A percentile compares a stretch with the other conserved stretches of the same genome.
These are phyloP conservation scores for Ypsolopha sequella DNA, from an alignment of 2,888 invertebrate species.

Conservation along the genomic window DNA sequence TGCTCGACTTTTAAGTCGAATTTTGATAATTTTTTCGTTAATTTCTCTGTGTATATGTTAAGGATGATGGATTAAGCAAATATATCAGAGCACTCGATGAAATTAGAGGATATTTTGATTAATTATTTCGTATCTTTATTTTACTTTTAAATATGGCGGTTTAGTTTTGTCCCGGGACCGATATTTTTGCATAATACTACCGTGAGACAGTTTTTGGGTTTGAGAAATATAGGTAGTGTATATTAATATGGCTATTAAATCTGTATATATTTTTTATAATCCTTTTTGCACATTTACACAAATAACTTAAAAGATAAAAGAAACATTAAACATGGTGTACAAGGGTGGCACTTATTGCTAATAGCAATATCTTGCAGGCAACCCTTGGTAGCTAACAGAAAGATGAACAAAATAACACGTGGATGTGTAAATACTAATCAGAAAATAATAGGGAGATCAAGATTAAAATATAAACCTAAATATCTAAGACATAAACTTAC, in stretches of 20 bases:
- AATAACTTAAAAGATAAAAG: too few species aligned
- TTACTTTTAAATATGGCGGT: constrained; percentile 18
- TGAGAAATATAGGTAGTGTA: background rate
- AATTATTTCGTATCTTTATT: constrained; percentile 33
- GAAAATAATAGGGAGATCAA: too few species aligned
- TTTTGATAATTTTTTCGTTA: background rate
- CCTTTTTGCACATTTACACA: too few species aligned
- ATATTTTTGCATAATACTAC: constrained; percentile 28
- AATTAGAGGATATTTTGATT: constrained; percentile 33
- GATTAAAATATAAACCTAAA: too few species aligned
- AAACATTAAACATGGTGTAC: too few species aligned
- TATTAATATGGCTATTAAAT: background rate
- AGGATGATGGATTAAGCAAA: constrained; percentile 47
- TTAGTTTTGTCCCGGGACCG: constrained; percentile 18
- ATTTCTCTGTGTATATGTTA: constrained; percentile 8
- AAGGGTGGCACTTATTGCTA: too few species aligned
- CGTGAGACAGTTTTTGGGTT: background rate
- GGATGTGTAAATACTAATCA: too few species aligned
- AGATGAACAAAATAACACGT: too few species aligned
- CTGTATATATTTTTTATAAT: background rate
- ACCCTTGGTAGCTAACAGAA: too few species aligned
- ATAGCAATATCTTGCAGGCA: too few species aligned
- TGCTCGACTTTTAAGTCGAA: background rate
- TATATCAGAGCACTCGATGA: constrained; percentile 18
- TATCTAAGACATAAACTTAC: too few species aligned